Conservation (phyloP, 2,797 vertebrate species). For the Onychomys arenicola region DNA sequence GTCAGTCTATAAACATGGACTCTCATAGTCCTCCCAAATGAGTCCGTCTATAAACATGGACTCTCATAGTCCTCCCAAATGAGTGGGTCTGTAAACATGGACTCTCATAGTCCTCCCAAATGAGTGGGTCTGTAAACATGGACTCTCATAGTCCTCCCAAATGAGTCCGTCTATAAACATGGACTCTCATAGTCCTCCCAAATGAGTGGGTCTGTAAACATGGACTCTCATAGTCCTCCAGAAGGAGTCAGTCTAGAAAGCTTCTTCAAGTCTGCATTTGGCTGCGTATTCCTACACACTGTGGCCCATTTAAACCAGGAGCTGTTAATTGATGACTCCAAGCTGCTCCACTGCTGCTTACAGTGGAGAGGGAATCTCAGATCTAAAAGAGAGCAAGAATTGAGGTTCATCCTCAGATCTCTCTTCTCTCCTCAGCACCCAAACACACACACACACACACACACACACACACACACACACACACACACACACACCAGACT, state of each 20-base stretch:
- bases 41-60: not conserved
- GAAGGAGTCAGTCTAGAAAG: not conserved
- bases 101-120: not conserved
- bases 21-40: not conserved
- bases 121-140: not conserved
- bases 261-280: not conserved
- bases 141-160: not conserved
- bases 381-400: constrained; percentile 27
- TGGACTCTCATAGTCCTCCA: not conserved
- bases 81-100: not conserved
- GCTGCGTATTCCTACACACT: not conserved
- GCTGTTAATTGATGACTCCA: constrained; percentile 39
- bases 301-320: not conserved
- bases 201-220: not conserved
- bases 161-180: not conserved
- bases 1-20: not conserved
- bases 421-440: not conserved
- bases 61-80: not conserved
- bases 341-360: not conserved
- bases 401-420: constrained; percentile 44
- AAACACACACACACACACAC: not conserved
- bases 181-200: not conserved
- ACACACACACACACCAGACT: constrained; percentile 48
- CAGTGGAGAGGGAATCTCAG: not conserved
- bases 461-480: constrained; percentile 13